A percentile compares a stretch with the other conserved stretches of the same genome.
phyloP scores from a whole-genome alignment of 2,113 vertebrate genomes.

The Zosterops hypoxanthus region DNA sequence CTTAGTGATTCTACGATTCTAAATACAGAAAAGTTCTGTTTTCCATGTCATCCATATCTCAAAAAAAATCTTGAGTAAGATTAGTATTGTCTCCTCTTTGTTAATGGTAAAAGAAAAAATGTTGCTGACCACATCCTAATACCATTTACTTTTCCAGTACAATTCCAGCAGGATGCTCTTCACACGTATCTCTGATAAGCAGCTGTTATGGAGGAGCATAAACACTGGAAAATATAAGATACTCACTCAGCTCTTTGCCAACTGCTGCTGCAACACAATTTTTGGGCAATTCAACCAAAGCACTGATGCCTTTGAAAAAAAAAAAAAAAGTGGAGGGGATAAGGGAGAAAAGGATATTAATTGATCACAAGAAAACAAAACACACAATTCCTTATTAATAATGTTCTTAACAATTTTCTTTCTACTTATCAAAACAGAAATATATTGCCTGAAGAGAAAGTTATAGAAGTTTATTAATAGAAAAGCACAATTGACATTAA shows the following conservation, averaged over 20 bases:
- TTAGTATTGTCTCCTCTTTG: neutral
- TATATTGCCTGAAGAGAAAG: neutral
- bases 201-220: neutral
- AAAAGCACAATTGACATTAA: neutral
- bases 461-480: neutral
- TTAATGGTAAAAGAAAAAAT: neutral
- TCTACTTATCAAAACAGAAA: neutral
- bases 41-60: neutral
- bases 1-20: neutral
- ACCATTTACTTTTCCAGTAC: neutral
- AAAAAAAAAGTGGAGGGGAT: neutral
- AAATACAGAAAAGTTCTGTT: neutral
- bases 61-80: neutral
- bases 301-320: slow-evolving; percentile 80
- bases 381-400: neutral
- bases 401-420: neutral
- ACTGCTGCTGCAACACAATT: slow-evolving; percentile 88
- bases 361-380: neutral
- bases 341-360: neutral
- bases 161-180: neutral
- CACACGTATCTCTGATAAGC: neutral
- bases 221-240: neutral
- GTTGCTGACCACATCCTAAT: neutral
- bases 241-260: slow-evolving; percentile 90
- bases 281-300: slow-evolving; percentile 88